These are phyloP conservation scores for Sycophila texana DNA, from an alignment of 2,888 invertebrate species.

Conservation along the genomic window DNA sequence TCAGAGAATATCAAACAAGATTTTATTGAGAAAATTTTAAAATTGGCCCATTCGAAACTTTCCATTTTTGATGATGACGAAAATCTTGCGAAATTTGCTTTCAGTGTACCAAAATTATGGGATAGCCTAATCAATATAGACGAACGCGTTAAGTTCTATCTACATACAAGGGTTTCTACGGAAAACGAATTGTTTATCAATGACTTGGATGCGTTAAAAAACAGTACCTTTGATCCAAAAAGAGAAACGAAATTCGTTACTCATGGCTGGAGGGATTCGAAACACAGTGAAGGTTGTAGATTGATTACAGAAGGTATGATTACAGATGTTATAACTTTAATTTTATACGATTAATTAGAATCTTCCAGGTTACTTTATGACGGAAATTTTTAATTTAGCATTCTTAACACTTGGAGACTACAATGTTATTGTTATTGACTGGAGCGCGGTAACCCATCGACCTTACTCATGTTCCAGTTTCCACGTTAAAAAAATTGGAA, in stretches of 20 bases:
- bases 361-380: too few relatives aligned
- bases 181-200: constrained; percentile 20
- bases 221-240: constrained; percentile 59
- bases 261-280: constrained; percentile 67
- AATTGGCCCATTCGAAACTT: too few relatives aligned
- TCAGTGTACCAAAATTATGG: too few relatives aligned
- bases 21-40: too few relatives aligned
- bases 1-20: too few relatives aligned
- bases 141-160: too few relatives aligned
- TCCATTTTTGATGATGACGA: too few relatives aligned
- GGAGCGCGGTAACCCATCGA: constrained; percentile 61
- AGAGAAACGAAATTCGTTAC: constrained; percentile 63
- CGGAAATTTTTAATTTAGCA: constrained; percentile 58
- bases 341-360: not conserved
- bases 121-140: too few relatives aligned
- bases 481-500: constrained; percentile 61
- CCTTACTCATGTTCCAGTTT: constrained; percentile 61
- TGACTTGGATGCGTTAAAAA: constrained; percentile 55
- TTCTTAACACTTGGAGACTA: constrained; percentile 63
- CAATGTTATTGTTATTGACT: constrained; percentile 69
- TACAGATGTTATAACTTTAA: not conserved
- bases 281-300: constrained; percentile 59
- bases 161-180: too few relatives aligned
- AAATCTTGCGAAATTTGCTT: too few relatives aligned
- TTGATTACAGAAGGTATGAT: constrained; percentile 65